Base-by-base conservation (phyloP, 2,797 vertebrate genomes). In the Oryzias dopingdopingensis region DNA sequence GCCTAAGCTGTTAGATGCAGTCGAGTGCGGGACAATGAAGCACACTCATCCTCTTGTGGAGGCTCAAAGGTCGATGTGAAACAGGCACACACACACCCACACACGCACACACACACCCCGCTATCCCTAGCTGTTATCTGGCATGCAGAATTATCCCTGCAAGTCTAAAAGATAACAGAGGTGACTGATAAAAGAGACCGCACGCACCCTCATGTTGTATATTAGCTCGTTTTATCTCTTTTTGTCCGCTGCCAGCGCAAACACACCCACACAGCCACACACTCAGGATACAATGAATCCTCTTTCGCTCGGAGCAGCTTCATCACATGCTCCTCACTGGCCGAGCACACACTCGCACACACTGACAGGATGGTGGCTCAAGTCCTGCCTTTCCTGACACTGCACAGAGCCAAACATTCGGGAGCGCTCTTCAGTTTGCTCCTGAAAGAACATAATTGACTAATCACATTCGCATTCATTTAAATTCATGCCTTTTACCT, bases 391-490 rank as follows among this genome's bases (percentile, higher is more conserved):
- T 22, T 22, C 20, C 20, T 10, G 42, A 44, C 52, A 62, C 58
- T 46, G 29, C 46, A 54, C 74, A 14, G 40, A 2, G 20, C 20
- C 71, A 76, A 78, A 78, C 69, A 64, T 54, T 61, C n/a, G 15
- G 41, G 6, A 65, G 57, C 49, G 1, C 65, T 67, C 49, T 70
- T 77, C 73, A 62, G 62, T 81, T 80, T 77, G 57, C 62, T 56
- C 65, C 61, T 84, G 72, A 89, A 87, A 85, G 82, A 78, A 63
- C 69, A 47, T 83, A 72, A 83, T 86, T 84, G 84, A 84, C 74
- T 83, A 85, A 87, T 87, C 80, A 82, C 64, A 46, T 72, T 77
- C 66, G 46, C 65, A 83, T 87, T 83, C 70, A 89, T 70, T 74
- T 4, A 1, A 56, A 74, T 76, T 24, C 67, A 74, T 72, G 62